These are phyloP conservation scores for Conops quadrifasciatus DNA, from an alignment of 2,888 invertebrate genomes.

Conservation along the genomic window DNA sequence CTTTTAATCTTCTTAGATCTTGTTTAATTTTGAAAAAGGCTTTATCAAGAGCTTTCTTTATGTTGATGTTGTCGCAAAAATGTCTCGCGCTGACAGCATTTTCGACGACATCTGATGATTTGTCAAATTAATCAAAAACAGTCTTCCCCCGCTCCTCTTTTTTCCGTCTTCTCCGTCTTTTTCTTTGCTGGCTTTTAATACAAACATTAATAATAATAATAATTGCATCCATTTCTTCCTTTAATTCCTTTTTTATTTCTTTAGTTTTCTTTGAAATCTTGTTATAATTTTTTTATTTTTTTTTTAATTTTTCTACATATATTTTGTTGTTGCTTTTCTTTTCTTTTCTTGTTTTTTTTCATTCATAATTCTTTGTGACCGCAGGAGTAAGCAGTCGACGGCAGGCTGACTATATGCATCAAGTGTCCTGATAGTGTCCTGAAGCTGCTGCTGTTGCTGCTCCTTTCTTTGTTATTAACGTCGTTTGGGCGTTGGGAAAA, in stretches of 20 bases:
- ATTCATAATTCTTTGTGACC: slow-evolving; percentile 22
- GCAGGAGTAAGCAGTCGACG: slow-evolving; percentile 24
- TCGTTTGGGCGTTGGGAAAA: slow-evolving; percentile 45
- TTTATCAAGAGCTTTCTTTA: too few species aligned
- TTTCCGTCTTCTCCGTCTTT: not conserved
- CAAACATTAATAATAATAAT: slow-evolving; percentile 44
- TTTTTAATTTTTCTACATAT: not conserved
- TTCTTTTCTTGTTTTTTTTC: not conserved
- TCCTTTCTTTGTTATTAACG: slow-evolving; percentile 32
- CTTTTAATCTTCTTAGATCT: too few species aligned
- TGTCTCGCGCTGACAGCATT: too few species aligned
- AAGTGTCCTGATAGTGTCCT: slow-evolving; percentile 6
- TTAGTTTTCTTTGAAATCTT: slow-evolving; percentile 17
- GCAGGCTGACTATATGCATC: slow-evolving; percentile 18
- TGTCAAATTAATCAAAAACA: not conserved
- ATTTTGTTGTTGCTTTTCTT: slow-evolving; percentile 10
- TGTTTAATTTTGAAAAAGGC: too few species aligned
- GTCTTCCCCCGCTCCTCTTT: not conserved
- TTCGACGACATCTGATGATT: too few species aligned
- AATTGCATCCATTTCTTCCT: slow-evolving; percentile 31
- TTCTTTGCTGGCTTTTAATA: slow-evolving; percentile 40
- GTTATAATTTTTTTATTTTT: too few species aligned
- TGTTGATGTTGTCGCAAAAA: too few species aligned
- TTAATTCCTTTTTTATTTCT: slow-evolving; percentile 5
- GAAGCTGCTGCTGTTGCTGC: slow-evolving; percentile 16